phyloP scores from a whole-genome alignment of 2,888 invertebrate genomes.

The Cybosia mesomella region DNA sequence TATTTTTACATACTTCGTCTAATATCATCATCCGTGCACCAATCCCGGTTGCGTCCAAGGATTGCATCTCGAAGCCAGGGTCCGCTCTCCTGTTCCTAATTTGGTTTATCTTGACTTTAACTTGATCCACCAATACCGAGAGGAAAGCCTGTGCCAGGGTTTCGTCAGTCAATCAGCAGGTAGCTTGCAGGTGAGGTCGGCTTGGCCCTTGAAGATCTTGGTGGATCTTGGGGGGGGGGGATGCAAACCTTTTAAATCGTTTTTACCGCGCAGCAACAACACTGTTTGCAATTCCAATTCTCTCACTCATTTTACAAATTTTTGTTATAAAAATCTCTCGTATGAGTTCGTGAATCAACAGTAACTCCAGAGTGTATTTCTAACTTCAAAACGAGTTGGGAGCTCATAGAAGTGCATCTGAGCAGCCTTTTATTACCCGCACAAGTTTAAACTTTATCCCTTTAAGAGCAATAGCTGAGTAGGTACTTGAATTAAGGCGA shows the following conservation, averaged over 20 bases:
- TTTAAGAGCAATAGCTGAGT: constrained; percentile 1
- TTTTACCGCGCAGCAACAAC: background rate
- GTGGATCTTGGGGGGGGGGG: no score
- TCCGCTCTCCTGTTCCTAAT: no score
- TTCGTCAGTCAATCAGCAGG: no score
- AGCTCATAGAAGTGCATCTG: constrained; percentile 12
- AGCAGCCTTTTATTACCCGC: constrained; percentile 13
- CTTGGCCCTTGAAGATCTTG: no score
- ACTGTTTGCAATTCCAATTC: background rate
- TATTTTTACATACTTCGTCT: no score
- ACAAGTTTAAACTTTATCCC: constrained; percentile 12
- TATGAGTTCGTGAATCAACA: background rate
- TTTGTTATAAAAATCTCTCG: background rate
- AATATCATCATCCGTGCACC: no score
- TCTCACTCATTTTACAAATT: background rate
- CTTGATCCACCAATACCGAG: no score
- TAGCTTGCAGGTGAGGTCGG: no score
- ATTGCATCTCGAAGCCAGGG: no score
- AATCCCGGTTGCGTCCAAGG: no score
- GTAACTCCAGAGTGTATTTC: background rate
- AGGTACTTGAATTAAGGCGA: background rate
- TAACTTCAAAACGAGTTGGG: constrained; percentile 15
- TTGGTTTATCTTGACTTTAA: no score
- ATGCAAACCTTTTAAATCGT: background rate
- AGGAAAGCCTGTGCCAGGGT: no score